Percentiles rank a stretch among this genome's conserved stretches.
phyloP scores from a whole-genome alignment of 2,797 vertebrate species.

The Ataeniobius toweri region DNA sequence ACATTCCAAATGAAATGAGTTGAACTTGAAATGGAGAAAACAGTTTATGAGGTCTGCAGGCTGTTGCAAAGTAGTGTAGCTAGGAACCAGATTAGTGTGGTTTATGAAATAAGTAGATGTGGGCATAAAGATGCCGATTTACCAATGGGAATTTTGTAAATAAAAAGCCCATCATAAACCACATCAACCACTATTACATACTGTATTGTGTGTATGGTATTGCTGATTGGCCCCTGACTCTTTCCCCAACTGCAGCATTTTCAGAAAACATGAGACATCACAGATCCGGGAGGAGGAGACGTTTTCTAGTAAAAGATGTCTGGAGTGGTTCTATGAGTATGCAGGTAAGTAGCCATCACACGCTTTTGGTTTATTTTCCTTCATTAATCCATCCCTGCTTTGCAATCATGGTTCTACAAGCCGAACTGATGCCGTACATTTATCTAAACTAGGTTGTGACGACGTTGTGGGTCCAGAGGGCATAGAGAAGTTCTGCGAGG shows the following conservation, averaged over 20 bases:
- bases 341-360: slow-evolving; percentile 81
- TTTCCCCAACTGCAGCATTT: slow-evolving; percentile 81
- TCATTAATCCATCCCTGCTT: not conserved
- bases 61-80: no score
- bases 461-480: slow-evolving; percentile 97
- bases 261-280: slow-evolving; percentile 93
- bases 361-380: not conserved
- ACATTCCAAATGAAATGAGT: not conserved
- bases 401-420: not conserved
- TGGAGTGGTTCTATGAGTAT: slow-evolving; percentile 99
- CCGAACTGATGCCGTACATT: slow-evolving; percentile 8
- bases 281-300: slow-evolving; percentile 94
- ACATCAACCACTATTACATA: not conserved
- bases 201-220: not conserved
- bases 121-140: not conserved
- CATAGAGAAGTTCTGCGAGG: slow-evolving; percentile 99
- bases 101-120: not conserved
- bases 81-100: not conserved
- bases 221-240: not conserved
- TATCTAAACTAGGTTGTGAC: slow-evolving; percentile 85
- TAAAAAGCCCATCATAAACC: not conserved
- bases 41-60: no score
- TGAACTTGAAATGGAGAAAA: not conserved
- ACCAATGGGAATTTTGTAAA: not conserved
- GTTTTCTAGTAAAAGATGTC: slow-evolving; percentile 98